Conservation (phyloP, 2,113 vertebrate species). For the Zingel zingel region DNA sequence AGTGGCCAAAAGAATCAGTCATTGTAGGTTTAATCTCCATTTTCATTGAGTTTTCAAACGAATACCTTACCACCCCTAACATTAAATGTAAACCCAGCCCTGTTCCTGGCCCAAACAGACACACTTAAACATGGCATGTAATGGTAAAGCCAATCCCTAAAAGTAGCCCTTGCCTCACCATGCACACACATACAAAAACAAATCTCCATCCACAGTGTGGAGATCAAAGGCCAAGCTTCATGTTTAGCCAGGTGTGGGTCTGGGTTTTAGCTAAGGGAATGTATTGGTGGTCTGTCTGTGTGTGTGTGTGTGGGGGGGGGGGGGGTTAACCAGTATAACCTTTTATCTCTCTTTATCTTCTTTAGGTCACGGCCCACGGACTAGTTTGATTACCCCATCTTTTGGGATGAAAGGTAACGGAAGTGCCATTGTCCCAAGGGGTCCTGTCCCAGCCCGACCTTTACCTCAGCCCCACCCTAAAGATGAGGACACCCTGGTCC, state of each 20-base stretch:
- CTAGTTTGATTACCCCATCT: slow-evolving; percentile 80
- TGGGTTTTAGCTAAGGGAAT: slow-evolving; percentile 35
- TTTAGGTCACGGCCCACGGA: slow-evolving; percentile 34
- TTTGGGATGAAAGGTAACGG: slow-evolving; percentile 85
- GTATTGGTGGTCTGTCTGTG: slow-evolving; percentile 49
- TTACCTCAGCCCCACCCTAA: slow-evolving; percentile 79
- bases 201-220: slow-evolving; percentile 12
- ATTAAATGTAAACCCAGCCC: slow-evolving; percentile 2
- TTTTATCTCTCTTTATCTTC: neutral
- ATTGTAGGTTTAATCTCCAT: neutral
- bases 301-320: slow-evolving; percentile 25
- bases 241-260: slow-evolving; percentile 70
- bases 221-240: slow-evolving; percentile 55
- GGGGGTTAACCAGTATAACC: neutral
- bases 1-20: neutral
- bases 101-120: neutral
- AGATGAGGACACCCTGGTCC: slow-evolving; percentile 91
- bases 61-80: neutral
- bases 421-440: slow-evolving; percentile 57
- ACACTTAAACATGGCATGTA: slow-evolving; percentile 14
- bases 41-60: neutral
- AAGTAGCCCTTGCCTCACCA: slow-evolving; percentile 3
- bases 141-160: slow-evolving; percentile 7
- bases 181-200: slow-evolving; percentile 38
- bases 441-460: slow-evolving; percentile 66